phyloP scores from a whole-genome alignment of 2,113 vertebrate species.

The Sebastes fasciatus region DNA sequence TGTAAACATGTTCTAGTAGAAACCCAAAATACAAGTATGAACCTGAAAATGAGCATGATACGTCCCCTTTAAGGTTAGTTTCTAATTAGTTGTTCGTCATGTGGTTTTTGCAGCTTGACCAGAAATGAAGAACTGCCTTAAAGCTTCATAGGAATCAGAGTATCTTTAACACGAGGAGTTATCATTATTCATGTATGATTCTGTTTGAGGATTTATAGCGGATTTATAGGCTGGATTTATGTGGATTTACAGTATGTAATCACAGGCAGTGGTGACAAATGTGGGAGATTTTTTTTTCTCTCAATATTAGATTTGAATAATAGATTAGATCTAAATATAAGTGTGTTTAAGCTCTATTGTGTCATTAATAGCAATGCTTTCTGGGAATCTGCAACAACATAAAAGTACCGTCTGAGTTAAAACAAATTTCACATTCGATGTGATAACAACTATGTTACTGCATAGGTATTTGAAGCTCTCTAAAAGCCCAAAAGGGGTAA shows the following conservation, averaged over 20 bases:
- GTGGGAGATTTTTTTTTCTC: not conserved
- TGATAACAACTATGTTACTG: not conserved
- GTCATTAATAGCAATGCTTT: conserved; percentile 4
- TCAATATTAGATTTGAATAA: conserved; percentile 24
- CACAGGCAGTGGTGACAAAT: conserved; percentile 14
- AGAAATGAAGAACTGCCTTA: conserved; percentile 24
- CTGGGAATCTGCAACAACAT: conserved; percentile 5
- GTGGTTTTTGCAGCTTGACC: conserved; percentile 31
- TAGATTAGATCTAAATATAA: conserved; percentile 2
- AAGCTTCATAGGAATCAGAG: conserved; percentile 15
- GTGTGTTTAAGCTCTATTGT: not conserved
- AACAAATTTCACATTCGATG: conserved; percentile 9
- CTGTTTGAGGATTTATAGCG: conserved; percentile 22
- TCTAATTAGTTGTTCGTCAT: conserved; percentile 36
- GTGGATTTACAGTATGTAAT: conserved; percentile 29
- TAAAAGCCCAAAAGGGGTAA: not conserved
- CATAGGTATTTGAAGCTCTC: not conserved
- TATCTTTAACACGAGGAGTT: conserved; percentile 30
- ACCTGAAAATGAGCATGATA: no score
- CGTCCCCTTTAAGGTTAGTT: not conserved
- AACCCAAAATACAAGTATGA: no score
- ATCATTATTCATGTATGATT: conserved; percentile 13
- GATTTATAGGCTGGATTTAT: conserved; percentile 23
- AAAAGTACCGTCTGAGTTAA: not conserved
- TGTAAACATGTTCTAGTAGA: no score